A percentile compares a stretch with the other conserved stretches of the same genome.
Conservation (phyloP, 2,888 invertebrate genomes). For the Phyllotreta cruciferae region DNA sequence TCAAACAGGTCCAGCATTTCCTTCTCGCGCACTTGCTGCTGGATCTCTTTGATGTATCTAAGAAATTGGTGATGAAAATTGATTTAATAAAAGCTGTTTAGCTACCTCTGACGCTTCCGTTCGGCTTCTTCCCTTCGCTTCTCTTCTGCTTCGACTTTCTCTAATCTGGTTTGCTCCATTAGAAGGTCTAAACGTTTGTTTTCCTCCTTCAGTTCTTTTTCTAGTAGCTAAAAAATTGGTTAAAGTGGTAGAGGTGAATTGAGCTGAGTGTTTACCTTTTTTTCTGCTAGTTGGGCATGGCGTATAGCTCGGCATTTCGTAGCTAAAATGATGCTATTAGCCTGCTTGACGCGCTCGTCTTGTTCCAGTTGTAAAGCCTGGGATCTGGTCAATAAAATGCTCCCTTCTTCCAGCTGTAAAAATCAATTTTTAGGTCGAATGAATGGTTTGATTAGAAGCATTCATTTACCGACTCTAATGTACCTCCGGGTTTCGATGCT, state of each 20-base stretch:
- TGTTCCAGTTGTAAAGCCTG: constrained; percentile 64
- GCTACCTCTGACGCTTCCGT: constrained; percentile 39
- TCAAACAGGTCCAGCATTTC: constrained; percentile 65
- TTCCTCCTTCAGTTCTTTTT: constrained; percentile 66
- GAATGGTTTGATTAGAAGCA: constrained; percentile 60
- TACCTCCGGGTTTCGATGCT: constrained; percentile 48
- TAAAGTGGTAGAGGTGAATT: background rate
- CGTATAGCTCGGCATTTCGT: constrained; percentile 86
- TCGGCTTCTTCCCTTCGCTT: constrained; percentile 50
- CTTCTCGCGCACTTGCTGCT: constrained; percentile 63
- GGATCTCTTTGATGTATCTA: constrained; percentile 53
- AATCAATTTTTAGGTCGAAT: constrained; percentile 48
- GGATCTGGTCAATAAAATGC: constrained; percentile 59
- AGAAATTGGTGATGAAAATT: constrained; percentile 6
- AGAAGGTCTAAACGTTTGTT: constrained; percentile 69
- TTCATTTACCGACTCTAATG: constrained; percentile 57
- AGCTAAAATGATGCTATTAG: constrained; percentile 80
- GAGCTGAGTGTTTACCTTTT: constrained; percentile 49
- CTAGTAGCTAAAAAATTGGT: constrained; percentile 58
- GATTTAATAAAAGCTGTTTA: constrained; percentile 7
- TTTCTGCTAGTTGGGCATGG: constrained; percentile 81
- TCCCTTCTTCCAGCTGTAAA: too few relatives aligned
- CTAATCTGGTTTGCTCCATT: constrained; percentile 73
- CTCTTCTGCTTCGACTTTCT: constrained; percentile 63
- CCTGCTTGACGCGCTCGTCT: constrained; percentile 72